phyloP scores from a whole-genome alignment of 2,888 invertebrate genomes.

The Thera obeliscata region DNA sequence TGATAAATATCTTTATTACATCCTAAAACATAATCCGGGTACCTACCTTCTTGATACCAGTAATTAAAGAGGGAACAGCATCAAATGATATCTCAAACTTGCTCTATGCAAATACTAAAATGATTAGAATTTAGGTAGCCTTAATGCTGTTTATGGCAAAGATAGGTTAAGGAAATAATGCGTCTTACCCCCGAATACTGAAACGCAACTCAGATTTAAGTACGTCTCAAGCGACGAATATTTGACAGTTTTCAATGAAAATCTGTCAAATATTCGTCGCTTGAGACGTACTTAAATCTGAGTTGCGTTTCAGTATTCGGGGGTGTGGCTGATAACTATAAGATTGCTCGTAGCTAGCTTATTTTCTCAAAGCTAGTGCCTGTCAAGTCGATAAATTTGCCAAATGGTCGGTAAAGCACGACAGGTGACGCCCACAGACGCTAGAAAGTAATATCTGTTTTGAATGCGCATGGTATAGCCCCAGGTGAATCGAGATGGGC shows the following conservation, averaged over 20 bases:
- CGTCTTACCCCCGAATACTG: too few species aligned
- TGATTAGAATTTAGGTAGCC: slow-evolving; percentile 36
- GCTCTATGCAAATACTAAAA: slow-evolving; percentile 33
- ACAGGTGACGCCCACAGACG: slow-evolving; percentile 68
- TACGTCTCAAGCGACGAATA: too few species aligned
- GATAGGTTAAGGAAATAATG: slow-evolving; percentile 16
- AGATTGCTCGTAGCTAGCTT: slow-evolving; percentile 8
- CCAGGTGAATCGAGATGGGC: slow-evolving; percentile 28
- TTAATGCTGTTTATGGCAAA: slow-evolving; percentile 13
- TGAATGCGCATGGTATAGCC: slow-evolving; percentile 37
- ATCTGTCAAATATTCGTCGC: too few species aligned
- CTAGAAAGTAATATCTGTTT: slow-evolving; percentile 63
- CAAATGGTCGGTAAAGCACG: slow-evolving; percentile 56
- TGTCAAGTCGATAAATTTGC: slow-evolving; percentile 35
- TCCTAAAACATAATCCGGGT: slow-evolving; percentile 8
- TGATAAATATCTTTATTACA: slow-evolving; percentile 12
- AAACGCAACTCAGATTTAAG: too few species aligned
- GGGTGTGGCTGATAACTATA: slow-evolving; percentile 19
- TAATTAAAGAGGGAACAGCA: slow-evolving; percentile 9
- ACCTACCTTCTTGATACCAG: slow-evolving; percentile 6
- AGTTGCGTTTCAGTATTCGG: too few species aligned
- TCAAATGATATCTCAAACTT: slow-evolving; percentile 7
- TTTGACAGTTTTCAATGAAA: too few species aligned
- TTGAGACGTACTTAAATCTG: too few species aligned
- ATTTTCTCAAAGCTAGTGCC: slow-evolving; percentile 11